Evolutionary conservation across 2,113 vertebrate species (phyloP).

Genomic region (Notothenia rossii): DNA sequence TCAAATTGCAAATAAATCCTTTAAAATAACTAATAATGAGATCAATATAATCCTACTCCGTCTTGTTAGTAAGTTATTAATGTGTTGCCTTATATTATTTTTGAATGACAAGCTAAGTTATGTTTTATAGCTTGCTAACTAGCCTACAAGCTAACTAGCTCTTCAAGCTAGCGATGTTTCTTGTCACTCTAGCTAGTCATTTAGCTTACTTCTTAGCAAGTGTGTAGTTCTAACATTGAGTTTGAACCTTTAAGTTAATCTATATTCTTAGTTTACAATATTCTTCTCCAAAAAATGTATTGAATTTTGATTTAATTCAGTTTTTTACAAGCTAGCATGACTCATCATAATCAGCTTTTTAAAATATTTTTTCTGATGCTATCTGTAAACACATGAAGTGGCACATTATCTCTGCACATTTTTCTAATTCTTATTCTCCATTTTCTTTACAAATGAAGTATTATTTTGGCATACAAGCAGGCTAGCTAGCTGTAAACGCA

Average conservation of each 20-base stretch:
- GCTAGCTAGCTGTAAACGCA: not conserved
- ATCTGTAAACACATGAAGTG: not conserved
- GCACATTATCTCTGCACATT: not conserved
- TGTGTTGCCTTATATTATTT: not conserved
- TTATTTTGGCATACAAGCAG: not conserved
- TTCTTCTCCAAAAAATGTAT: not conserved
- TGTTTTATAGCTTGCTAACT: not conserved
- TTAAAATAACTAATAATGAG: not conserved
- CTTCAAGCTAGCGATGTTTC: not conserved
- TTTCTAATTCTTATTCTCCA: not conserved
- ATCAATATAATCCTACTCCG: not conserved
- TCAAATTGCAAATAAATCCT: not conserved
- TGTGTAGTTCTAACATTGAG: too few species aligned
- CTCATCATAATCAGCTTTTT: too few species aligned
- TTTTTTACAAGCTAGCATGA: not conserved
- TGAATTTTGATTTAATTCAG: not conserved
- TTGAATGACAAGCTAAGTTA: not conserved
- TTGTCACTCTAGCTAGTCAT: not conserved
- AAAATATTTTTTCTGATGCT: not conserved
- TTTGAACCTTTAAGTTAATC: not conserved
- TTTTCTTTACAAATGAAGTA: not conserved
- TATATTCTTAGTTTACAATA: not conserved
- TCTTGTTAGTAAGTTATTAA: not conserved
- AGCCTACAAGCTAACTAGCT: not conserved
- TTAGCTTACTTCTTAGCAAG: not conserved